Evolutionary conservation across 2,113 vertebrate species (phyloP).

Genomic region (Gymnocephalus cernua): DNA sequence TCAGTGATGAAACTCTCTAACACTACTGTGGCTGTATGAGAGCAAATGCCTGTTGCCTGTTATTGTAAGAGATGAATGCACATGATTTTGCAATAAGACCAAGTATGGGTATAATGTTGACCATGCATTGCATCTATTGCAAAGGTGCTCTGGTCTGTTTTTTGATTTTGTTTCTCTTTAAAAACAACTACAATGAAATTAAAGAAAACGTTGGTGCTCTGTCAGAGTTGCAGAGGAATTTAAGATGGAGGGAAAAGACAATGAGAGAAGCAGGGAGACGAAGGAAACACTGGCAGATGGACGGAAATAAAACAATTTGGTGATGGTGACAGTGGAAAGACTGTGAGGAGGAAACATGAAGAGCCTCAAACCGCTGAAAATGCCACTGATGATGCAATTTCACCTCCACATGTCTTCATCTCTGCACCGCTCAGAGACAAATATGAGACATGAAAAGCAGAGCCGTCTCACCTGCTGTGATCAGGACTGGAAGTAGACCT

Average conservation of each 20-base stretch:
- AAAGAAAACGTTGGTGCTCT: neutral
- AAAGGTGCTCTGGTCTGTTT: neutral
- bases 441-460: neutral
- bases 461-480: constrained; percentile 79
- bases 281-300: neutral
- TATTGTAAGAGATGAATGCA: neutral
- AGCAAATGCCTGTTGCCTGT: neutral
- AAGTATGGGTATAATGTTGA: neutral
- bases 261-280: neutral
- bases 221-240: neutral
- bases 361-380: neutral
- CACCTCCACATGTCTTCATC: constrained; percentile 9
- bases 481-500: constrained; percentile 84
- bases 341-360: neutral
- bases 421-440: neutral
- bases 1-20: neutral
- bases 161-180: neutral
- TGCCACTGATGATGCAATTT: constrained; percentile 2
- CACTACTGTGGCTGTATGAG: neutral
- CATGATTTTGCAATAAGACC: neutral
- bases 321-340: neutral
- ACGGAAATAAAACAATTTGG: neutral
- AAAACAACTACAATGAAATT: neutral
- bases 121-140: too few relatives aligned
- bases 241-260: neutral